Percentiles rank a stretch among this genome's conserved stretches.
phyloP scores from a whole-genome alignment of 2,113 vertebrate genomes.

The Pseudolaguvia tuberculata region DNA sequence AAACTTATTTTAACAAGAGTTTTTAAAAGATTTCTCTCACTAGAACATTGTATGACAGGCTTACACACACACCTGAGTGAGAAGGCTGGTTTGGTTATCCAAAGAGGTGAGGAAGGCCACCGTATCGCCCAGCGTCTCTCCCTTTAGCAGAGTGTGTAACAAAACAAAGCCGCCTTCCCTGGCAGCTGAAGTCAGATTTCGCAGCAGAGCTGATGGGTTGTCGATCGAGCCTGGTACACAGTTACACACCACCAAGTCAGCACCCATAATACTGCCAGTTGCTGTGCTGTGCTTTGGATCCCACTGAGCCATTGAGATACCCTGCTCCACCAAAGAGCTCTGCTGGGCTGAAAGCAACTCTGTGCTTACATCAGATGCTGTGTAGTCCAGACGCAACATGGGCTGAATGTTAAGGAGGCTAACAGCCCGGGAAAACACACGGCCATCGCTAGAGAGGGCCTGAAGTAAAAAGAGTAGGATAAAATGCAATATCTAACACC shows the following conservation, averaged over 20 bases:
- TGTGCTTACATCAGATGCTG: conserved; percentile 67
- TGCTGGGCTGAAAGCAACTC: conserved; percentile 66
- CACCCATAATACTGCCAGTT: conserved; percentile 57
- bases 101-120: conserved; percentile 75
- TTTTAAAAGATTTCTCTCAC: not conserved
- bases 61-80: conserved; percentile 74
- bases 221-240: conserved; percentile 57
- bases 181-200: conserved; percentile 74
- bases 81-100: conserved; percentile 61
- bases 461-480: conserved; percentile 43
- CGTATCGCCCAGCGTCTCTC: conserved; percentile 76
- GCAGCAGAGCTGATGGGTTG: conserved; percentile 60
- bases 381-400: conserved; percentile 79
- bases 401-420: conserved; percentile 78
- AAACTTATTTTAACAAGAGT: not conserved
- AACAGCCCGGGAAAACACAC: conserved; percentile 73
- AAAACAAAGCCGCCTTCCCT: conserved; percentile 85
- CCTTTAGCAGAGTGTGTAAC: conserved; percentile 80
- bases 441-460: conserved; percentile 79
- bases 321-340: conserved; percentile 64
- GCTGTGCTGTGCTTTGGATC: conserved; percentile 67
- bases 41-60: not conserved
- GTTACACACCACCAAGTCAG: conserved; percentile 84
- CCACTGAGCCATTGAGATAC: conserved; percentile 70
- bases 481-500: not conserved